Conservation (phyloP, 2,113 vertebrate genomes). For the Sclerurus mexicanus region DNA sequence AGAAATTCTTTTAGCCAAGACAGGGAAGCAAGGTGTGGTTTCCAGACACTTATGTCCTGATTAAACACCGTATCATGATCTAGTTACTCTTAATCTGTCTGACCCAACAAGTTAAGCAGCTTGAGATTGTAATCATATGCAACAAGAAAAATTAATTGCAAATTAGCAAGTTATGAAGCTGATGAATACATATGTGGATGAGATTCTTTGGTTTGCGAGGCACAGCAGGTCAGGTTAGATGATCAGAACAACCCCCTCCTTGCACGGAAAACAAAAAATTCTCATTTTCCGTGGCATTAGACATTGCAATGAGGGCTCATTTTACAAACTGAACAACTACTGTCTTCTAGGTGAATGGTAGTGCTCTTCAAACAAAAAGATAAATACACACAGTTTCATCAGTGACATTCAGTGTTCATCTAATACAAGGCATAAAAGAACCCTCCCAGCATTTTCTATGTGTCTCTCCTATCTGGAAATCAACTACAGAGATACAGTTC, state of each 20-base stretch:
- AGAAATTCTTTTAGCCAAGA: background rate
- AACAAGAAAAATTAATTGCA: slow-evolving; percentile 21
- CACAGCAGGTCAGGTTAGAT: background rate
- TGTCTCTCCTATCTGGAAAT: background rate
- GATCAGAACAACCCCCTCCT: background rate
- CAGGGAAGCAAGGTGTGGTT: background rate
- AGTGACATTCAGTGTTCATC: background rate
- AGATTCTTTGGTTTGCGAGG: background rate
- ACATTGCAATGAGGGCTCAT: background rate
- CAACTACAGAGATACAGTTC: background rate
- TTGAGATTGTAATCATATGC: background rate
- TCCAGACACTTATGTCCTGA: background rate
- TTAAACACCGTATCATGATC: slow-evolving; percentile 14
- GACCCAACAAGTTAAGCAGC: slow-evolving; percentile 33
- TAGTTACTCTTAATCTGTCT: slow-evolving; percentile 13
- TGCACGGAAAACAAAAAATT: background rate
- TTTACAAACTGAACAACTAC: background rate
- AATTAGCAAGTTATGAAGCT: background rate
- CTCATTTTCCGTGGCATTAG: background rate
- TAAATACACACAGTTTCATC: background rate
- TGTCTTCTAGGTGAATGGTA: background rate
- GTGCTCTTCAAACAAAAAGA: background rate
- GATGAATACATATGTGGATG: background rate
- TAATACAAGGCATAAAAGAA: background rate
- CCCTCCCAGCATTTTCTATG: background rate